phyloP scores from a whole-genome alignment of 2,113 vertebrate species.

The Larimichthys crocea region DNA sequence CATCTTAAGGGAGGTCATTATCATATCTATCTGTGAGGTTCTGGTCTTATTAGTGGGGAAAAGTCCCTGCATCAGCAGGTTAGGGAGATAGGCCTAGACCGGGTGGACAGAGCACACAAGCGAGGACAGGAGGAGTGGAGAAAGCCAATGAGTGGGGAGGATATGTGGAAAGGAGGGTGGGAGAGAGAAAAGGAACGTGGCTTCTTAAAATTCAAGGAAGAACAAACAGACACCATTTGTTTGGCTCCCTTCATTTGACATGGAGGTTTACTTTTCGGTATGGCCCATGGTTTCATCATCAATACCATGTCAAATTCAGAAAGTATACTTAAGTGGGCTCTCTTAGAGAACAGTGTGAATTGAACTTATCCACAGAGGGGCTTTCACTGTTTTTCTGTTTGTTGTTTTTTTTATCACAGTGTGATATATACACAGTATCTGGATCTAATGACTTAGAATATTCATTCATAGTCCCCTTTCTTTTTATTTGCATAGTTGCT shows the following conservation, averaged over 20 bases:
- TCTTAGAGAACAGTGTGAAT: not conserved
- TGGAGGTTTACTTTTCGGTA: not conserved
- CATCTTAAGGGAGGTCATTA: constrained; percentile 82
- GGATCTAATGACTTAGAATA: constrained; percentile 3
- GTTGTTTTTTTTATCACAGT: not conserved
- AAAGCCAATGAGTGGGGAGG: constrained; percentile 16
- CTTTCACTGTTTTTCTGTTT: not conserved
- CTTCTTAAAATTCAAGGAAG: constrained; percentile 19
- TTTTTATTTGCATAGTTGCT: not conserved
- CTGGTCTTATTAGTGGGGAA: constrained; percentile 52
- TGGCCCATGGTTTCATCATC: constrained; percentile 15
- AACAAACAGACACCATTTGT: not conserved
- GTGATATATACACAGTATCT: not conserved
- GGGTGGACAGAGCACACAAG: constrained; percentile 35
- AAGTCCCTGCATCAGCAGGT: constrained; percentile 70
- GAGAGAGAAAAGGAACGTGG: not conserved
- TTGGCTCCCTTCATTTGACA: constrained; percentile 14
- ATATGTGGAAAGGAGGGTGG: not conserved
- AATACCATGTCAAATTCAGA: constrained; percentile 16
- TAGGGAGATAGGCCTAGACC: constrained; percentile 25
- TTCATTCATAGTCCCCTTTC: not conserved
- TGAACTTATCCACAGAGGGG: not conserved
- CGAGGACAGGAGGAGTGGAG: constrained; percentile 39
- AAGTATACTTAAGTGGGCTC: not conserved
- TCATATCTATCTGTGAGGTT: constrained; percentile 69